phyloP scores from a whole-genome alignment of 2,888 invertebrate genomes.

The Tridacna crocea region DNA sequence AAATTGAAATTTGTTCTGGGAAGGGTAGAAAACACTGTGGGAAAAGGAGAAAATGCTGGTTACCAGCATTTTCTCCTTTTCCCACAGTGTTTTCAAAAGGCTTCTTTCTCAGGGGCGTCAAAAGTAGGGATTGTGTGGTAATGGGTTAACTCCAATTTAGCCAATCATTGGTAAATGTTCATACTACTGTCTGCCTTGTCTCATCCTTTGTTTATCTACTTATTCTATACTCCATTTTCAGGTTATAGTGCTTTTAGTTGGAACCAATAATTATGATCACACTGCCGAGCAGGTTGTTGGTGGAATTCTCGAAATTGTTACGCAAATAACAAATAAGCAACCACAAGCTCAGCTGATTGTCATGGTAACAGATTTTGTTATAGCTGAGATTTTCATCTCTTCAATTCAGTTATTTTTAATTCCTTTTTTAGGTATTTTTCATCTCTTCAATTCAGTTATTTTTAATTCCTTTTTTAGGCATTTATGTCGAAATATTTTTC shows the following conservation, averaged over 20 bases:
- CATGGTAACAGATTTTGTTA: slow-evolving; percentile 87
- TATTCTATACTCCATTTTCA: slow-evolving; percentile 80
- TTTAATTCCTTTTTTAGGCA: no score
- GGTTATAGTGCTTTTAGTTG: slow-evolving; percentile 94
- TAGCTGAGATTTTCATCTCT: neutral
- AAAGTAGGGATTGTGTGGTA: no score
- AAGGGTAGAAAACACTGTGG: no score
- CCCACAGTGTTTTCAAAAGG: neutral
- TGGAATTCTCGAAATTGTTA: slow-evolving; percentile 92
- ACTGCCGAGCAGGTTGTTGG: slow-evolving; percentile 92
- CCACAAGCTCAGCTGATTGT: slow-evolving; percentile 92
- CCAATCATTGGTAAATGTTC: no score
- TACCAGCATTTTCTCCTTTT: neutral
- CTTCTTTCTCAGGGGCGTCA: no score
- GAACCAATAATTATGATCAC: slow-evolving; percentile 94
- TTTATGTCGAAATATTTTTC: neutral
- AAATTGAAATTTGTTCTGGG: no score
- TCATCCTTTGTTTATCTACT: no score
- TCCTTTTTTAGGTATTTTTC: no score
- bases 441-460: no score
- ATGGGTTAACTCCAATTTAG: no score
- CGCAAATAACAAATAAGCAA: slow-evolving; percentile 90
- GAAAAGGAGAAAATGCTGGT: no score
- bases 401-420: no score
- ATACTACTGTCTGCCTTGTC: neutral